These are phyloP conservation scores for Colletes gigas DNA, from an alignment of 1,140 invertebrate species.

Conservation along the genomic window DNA sequence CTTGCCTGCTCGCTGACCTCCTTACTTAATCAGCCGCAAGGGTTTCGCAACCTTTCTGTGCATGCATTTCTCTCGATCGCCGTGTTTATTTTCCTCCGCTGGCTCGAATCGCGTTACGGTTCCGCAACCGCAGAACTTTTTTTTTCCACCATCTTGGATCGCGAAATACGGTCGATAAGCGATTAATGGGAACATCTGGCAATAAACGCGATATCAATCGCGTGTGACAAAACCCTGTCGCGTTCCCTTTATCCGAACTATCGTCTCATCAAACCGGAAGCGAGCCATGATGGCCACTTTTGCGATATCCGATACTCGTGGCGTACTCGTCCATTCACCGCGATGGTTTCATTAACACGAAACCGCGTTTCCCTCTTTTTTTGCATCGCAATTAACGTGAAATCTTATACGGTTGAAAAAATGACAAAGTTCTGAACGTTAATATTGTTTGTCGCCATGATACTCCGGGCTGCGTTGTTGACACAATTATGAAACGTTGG, in stretches of 20 bases:
- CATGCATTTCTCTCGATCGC: constrained; percentile 33
- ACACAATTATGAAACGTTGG: background rate
- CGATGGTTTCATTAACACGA: background rate
- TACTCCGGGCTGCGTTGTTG: background rate
- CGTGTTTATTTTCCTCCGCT: constrained; percentile 41
- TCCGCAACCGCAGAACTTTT: constrained; percentile 3
- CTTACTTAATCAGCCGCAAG: constrained; percentile 63
- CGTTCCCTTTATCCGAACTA: background rate
- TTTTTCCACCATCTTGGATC: background rate
- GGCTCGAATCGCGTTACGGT: background rate
- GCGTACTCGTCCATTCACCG: background rate
- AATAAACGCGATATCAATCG: background rate
- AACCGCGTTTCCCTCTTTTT: background rate
- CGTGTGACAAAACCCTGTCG: background rate
- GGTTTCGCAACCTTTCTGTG: constrained; percentile 18
- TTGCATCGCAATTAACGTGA: constrained; percentile 10
- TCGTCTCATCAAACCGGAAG: constrained; percentile 25
- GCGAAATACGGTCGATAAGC: constrained; percentile 1
- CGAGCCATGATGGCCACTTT: constrained; percentile 9
- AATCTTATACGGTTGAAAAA: constrained; percentile 5
- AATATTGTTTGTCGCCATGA: constrained; percentile 1
- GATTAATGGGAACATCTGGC: background rate
- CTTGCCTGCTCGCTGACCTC: constrained; percentile 64
- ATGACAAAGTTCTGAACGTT: background rate
- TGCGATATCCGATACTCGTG: constrained; percentile 40